Evolutionary conservation across 2,797 vertebrate species (phyloP).

Genomic region (Sparus aurata): DNA sequence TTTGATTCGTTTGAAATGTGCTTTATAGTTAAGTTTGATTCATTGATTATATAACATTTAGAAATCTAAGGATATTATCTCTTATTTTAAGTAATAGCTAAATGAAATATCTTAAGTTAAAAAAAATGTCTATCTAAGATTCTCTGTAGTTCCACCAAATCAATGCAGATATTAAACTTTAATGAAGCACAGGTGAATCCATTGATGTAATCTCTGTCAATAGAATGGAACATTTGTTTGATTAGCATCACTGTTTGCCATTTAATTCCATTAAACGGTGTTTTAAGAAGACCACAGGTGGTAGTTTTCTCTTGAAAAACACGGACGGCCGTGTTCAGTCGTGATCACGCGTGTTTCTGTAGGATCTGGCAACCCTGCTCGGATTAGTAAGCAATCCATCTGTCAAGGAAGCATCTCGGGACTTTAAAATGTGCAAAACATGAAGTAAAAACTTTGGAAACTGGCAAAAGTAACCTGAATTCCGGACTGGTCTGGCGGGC

Average conservation of each 20-base stretch:
- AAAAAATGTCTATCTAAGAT: too few species aligned
- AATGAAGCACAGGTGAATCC: too few species aligned
- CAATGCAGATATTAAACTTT: neutral
- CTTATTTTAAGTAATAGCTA: neutral
- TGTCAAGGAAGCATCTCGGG: slow-evolving; percentile 40
- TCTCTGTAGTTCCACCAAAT: neutral
- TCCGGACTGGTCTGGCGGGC: accelerated
- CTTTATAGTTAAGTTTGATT: too few species aligned
- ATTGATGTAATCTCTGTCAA: neutral
- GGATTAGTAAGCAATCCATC: slow-evolving; percentile 55
- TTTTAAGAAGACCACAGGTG: too few species aligned
- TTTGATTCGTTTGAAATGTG: too few species aligned
- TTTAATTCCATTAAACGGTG: neutral
- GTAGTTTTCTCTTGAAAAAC: neutral
- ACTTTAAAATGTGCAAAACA: slow-evolving; percentile 11
- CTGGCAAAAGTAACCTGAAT: neutral
- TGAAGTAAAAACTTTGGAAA: slow-evolving; percentile 1
- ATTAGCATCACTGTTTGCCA: neutral
- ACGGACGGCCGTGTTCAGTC: too few species aligned
- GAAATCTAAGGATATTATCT: neutral
- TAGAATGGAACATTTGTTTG: neutral
- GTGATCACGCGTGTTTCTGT: too few species aligned
- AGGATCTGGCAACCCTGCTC: slow-evolving; percentile 55
- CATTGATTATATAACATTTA: neutral
- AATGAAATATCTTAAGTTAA: neutral